Base-by-base conservation (phyloP, 2,113 vertebrate genomes). In the Amazona guildingii region DNA sequence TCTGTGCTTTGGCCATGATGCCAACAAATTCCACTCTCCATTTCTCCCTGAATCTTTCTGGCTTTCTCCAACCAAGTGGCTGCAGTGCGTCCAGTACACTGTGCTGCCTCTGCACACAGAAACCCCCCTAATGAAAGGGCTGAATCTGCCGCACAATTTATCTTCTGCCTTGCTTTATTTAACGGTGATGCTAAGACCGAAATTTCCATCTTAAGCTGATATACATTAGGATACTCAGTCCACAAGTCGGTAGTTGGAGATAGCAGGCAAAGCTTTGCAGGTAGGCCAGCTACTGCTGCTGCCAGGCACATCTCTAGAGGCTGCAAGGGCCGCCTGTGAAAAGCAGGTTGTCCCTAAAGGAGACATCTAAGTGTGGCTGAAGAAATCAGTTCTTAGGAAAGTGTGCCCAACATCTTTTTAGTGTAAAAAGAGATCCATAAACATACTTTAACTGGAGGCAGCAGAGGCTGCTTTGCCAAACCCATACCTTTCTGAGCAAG, bases 61-160 rank as follows among this genome's bases (percentile, higher is more conserved):
- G 17, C 54, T 80, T 10, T 73, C 64, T 91, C 70, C 73, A 84
- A 14, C 39, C 6, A 1, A 28, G 27, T 12, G 24, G 48, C 62
- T 74, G 27, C 84, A 31, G 54, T 18, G 17, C 12, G 43, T 20
- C 52, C 39, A n/a, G 39, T 52, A 31, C 52, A 37, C 23, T 27
- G 13, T 0, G 0, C 24, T 66, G 48, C 27, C 31, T 31, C 44
- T 7, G 2, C 37, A 12, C 25, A 33, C 33, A 92, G 57, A 48
- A 70, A 55, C 28, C 51, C 24, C 21, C 21, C 24, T 16, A 15
- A 72, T 37, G 35, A 37, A 62, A 72, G 13, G 6, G 12, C 44
- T 64, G 52, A 75, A 62, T 13, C 28, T 35, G 55, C 7, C 23
- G 68, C 51, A 64, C 28, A 7, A 16, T 10, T 27, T 52, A 9